Evolutionary conservation across 64 coral and sea anemone species (phyloP).

Genomic region (Actinia equina): DNA sequence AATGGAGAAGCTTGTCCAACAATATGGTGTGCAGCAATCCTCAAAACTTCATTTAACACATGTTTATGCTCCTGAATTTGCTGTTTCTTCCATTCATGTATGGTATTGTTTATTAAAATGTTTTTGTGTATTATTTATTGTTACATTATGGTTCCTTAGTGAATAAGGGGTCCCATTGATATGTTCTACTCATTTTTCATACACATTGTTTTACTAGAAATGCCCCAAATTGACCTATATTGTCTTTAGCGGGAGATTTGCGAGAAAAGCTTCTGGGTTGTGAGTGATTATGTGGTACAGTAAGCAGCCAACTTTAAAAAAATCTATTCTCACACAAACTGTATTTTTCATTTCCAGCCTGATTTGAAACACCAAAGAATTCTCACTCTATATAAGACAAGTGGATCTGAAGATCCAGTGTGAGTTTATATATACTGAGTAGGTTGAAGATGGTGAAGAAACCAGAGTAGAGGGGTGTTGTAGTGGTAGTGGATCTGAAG

Average conservation of each 20-base stretch:
- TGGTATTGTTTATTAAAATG: background rate
- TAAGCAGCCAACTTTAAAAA: too few relatives aligned
- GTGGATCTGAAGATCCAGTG: slow-evolving; percentile 38
- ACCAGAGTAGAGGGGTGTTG: background rate
- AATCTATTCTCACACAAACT: too few relatives aligned
- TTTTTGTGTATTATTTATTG: too few relatives aligned
- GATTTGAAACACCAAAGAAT: slow-evolving; percentile 63
- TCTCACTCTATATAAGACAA: slow-evolving; percentile 55
- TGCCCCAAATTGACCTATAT: too few relatives aligned
- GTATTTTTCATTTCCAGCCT: slow-evolving; percentile 31
- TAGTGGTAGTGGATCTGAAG: background rate
- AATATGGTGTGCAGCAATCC: background rate
- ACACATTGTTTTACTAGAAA: too few relatives aligned
- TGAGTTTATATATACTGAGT: slow-evolving; percentile 23
- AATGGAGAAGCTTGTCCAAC: background rate
- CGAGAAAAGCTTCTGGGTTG: too few relatives aligned
- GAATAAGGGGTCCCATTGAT: too few relatives aligned
- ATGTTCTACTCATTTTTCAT: too few relatives aligned
- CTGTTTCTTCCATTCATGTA: background rate
- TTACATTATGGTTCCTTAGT: too few relatives aligned
- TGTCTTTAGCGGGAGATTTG: too few relatives aligned
- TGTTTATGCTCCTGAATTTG: background rate
- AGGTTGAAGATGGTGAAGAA: background rate
- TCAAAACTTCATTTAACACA: background rate
- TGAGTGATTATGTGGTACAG: too few relatives aligned